Evolutionary conservation across 1,140 invertebrate species (phyloP).

Genomic region (Asbolus verrucosus): DNA sequence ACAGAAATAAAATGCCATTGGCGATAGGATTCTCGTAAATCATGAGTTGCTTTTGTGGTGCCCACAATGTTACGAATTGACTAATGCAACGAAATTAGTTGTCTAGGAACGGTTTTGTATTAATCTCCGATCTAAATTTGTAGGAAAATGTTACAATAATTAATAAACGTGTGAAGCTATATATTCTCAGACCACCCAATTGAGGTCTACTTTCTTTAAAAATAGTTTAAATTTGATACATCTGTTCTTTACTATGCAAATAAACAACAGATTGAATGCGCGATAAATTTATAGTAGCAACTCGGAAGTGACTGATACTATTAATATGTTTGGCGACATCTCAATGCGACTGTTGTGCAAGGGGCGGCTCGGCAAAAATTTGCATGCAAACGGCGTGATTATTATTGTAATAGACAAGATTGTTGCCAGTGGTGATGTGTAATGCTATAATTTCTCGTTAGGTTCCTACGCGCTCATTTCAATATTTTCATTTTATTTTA

Average conservation of each 20-base stretch:
- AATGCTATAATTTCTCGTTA: too few species aligned
- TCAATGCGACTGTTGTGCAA: background rate
- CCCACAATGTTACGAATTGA: background rate
- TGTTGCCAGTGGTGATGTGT: too few species aligned
- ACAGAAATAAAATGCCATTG: constrained; percentile 20
- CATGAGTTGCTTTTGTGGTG: constrained; percentile 12
- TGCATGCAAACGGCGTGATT: background rate
- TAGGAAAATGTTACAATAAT: constrained; percentile 10
- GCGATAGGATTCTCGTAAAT: constrained; percentile 35
- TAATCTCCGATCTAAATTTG: constrained; percentile 8
- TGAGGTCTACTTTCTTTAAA: constrained; percentile 1
- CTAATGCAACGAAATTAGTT: constrained; percentile 5
- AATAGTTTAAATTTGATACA: constrained; percentile 33
- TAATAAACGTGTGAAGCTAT: constrained; percentile 12
- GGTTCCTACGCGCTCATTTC: background rate
- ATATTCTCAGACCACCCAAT: constrained; percentile 22
- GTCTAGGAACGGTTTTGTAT: background rate
- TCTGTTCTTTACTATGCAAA: constrained; percentile 27
- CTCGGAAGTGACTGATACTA: constrained; percentile 26
- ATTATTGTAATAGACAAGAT: too few species aligned
- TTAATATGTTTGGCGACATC: constrained; percentile 29
- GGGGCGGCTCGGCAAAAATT: background rate
- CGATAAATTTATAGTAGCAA: constrained; percentile 21
- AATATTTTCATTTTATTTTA: too few species aligned
- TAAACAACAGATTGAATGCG: constrained; percentile 17